These are phyloP conservation scores for Watsonalla cultraria DNA, from an alignment of 2,888 invertebrate genomes.

Conservation along the genomic window DNA sequence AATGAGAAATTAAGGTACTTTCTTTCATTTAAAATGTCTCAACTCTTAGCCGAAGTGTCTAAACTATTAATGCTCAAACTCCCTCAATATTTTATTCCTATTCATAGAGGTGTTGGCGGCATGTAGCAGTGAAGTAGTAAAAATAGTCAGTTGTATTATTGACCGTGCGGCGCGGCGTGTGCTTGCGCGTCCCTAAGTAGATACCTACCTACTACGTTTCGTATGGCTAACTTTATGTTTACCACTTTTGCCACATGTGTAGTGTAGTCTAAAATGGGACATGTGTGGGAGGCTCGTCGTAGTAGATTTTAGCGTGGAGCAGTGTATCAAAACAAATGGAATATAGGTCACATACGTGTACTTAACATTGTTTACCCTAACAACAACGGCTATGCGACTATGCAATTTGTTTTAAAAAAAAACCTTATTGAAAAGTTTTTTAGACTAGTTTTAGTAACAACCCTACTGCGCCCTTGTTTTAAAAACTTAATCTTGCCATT, in stretches of 20 bases:
- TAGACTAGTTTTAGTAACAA: background rate
- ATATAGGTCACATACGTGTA: slow-evolving; percentile 42
- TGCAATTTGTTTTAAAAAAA: background rate
- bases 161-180: slow-evolving; percentile 13
- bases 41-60: too few relatives aligned
- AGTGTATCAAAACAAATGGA: slow-evolving; percentile 57
- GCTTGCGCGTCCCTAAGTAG: slow-evolving; percentile 12
- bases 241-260: slow-evolving; percentile 49
- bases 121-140: background rate
- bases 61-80: background rate
- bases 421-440: background rate
- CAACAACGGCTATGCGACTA: background rate
- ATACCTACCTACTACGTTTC: slow-evolving; percentile 11
- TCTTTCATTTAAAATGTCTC: too few relatives aligned
- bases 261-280: slow-evolving; percentile 56
- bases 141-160: slow-evolving; percentile 8
- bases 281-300: slow-evolving; percentile 62
- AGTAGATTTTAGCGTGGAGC: slow-evolving; percentile 26
- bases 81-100: background rate
- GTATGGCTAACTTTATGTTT: slow-evolving; percentile 23
- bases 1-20: too few relatives aligned
- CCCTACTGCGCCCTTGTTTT: background rate
- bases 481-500: background rate
- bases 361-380: slow-evolving; percentile 9
- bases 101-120: background rate